Percentiles rank a stretch among this genome's conserved stretches.
These are phyloP conservation scores for Drosophila emarginata DNA, from an alignment of 2,888 invertebrate genomes.

Conservation along the genomic window DNA sequence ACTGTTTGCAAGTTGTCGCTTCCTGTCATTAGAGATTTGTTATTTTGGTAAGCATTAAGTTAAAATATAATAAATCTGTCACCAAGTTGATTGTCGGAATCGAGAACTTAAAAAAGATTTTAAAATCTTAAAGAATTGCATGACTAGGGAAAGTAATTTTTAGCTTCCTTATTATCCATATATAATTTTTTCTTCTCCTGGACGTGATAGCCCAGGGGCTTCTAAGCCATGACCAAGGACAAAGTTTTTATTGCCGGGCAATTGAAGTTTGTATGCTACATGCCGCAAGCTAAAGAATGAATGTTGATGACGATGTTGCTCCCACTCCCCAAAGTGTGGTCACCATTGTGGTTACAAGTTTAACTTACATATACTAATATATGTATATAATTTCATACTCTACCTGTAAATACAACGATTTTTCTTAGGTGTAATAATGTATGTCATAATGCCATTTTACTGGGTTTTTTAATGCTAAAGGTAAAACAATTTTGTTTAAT, in stretches of 20 bases:
- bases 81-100: conserved; percentile 36
- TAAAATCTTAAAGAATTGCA: conserved; percentile 35
- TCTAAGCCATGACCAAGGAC: conserved; percentile 44
- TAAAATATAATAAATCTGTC: conserved; percentile 74
- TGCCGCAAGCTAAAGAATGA: conserved; percentile 24
- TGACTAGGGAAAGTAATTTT: conserved; percentile 35
- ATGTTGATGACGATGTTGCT: conserved; percentile 8
- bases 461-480: not conserved
- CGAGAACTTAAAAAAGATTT: conserved; percentile 51
- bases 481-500: not conserved
- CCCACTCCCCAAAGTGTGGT: conserved; percentile 40
- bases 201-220: conserved; percentile 19
- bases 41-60: conserved; percentile 44
- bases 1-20: conserved; percentile 20
- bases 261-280: conserved; percentile 56
- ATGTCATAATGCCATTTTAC: not conserved
- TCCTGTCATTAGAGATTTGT: conserved; percentile 37
- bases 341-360: conserved; percentile 47
- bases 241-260: conserved; percentile 74
- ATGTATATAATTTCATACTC: not conserved
- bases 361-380: conserved; percentile 2
- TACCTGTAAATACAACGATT: not conserved
- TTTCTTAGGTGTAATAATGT: not conserved
- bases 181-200: not conserved
- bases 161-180: conserved; percentile 6